phyloP scores from a whole-genome alignment of 2,888 invertebrate species.

The Hirtodrosophila alboralis region DNA sequence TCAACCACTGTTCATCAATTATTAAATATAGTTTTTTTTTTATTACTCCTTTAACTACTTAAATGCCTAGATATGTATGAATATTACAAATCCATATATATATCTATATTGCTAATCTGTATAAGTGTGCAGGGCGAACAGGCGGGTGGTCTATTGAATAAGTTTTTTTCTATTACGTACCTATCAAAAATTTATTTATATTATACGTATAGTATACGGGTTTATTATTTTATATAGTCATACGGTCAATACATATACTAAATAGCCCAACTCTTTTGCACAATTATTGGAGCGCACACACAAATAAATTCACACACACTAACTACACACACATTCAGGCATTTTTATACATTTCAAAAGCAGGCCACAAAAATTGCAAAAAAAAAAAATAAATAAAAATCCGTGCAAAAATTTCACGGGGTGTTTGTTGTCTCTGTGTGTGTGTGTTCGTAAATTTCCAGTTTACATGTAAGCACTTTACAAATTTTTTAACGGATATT shows the following conservation, averaged over 20 bases:
- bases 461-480: slow-evolving; percentile 66
- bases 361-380: slow-evolving; percentile 53
- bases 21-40: slow-evolving; percentile 28
- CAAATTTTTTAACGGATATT: slow-evolving; percentile 34
- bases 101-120: too few relatives aligned
- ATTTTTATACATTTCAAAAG: slow-evolving; percentile 54
- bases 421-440: slow-evolving; percentile 30
- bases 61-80: background rate
- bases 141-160: too few relatives aligned
- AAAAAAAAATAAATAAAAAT: slow-evolving; percentile 46
- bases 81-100: background rate
- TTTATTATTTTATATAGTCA: slow-evolving; percentile 40
- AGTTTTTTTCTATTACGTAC: slow-evolving; percentile 2
- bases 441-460: slow-evolving; percentile 35
- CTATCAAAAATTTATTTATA: slow-evolving; percentile 56
- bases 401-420: slow-evolving; percentile 23
- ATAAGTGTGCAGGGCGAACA: too few relatives aligned
- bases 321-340: slow-evolving; percentile 13
- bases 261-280: slow-evolving; percentile 52
- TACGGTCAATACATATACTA: slow-evolving; percentile 48
- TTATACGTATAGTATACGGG: too few relatives aligned
- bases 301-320: slow-evolving; percentile 6
- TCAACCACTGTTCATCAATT: slow-evolving; percentile 24
- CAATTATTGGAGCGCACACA: slow-evolving; percentile 67
- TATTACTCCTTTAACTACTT: slow-evolving; percentile 24